Evolutionary conservation across 1,140 invertebrate species (phyloP), one percentile per base, ranked within the genome.

Genomic region (Cyrtorhinus lividipennis): DNA sequence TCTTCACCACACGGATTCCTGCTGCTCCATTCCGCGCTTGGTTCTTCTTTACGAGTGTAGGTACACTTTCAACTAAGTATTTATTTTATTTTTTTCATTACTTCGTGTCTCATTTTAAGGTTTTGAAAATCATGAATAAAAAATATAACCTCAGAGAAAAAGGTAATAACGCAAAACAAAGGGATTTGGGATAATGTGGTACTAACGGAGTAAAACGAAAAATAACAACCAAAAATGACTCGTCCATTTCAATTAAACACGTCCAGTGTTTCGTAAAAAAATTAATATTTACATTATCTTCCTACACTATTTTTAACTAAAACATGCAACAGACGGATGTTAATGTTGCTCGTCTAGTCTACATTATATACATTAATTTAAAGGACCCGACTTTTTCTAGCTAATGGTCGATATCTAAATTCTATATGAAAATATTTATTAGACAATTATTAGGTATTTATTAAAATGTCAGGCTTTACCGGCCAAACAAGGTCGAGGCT

Each of bases 401-500:
- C 48, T 53, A 53, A 13, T n/a, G n/a, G 18, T 53, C 48, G 48
- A 53, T 48, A 2, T 46, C 30, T 62, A 62, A 53, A 48, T 48
- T 62, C 48, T 53, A 53, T 53, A 15, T 44, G 8, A 53, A 10
- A 5, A 53, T 53, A 15, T 13, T 59, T 26, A 18, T 22, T 26
- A 12, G 58, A 59, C 2, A 58, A 22, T 24, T 8, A n/a, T 62
- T 48, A 24, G n/a, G n/a, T n/a, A n/a, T n/a, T n/a, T n/a, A n/a
- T n/a, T 15, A 56, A 24, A 63, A 20, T 24, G 24, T 62, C 38
- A 22, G 25, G 53, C 48, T 45, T 64, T 64, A 64, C 63, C 63
- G 57, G 63, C 59, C 18, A 64, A 38, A 53, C 63, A 64, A 30
- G 24, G 58, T 53, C 58, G 58, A 44, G 63, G 59, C 18, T 26